phyloP scores from a whole-genome alignment of 2,113 vertebrate species.

The Bubo bubo region DNA sequence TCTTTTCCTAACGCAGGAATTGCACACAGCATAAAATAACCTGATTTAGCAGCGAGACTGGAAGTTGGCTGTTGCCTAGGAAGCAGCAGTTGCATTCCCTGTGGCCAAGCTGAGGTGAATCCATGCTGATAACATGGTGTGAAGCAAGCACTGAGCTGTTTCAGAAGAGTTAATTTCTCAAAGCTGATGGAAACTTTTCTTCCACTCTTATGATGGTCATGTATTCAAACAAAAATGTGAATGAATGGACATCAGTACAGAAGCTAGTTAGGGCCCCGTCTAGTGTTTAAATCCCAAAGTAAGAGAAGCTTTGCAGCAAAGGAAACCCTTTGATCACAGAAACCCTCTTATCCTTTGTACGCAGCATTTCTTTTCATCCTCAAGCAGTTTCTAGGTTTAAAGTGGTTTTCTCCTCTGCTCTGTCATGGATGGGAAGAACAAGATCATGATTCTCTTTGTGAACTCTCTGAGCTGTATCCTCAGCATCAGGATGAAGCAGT shows the following conservation, averaged over 20 bases:
- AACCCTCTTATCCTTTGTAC: not conserved
- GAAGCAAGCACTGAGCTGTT: not conserved
- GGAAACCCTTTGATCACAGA: not conserved
- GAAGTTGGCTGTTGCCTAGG: not conserved
- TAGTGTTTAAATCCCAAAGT: not conserved
- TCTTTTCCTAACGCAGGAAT: not conserved
- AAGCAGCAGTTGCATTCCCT: not conserved
- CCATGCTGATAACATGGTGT: not conserved
- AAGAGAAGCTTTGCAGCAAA: not conserved
- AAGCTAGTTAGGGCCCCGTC: not conserved
- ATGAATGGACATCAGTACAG: not conserved
- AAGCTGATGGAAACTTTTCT: not conserved
- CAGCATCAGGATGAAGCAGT: not conserved
- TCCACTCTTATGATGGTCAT: accelerated
- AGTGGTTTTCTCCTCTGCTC: not conserved
- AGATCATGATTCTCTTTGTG: not conserved
- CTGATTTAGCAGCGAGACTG: not conserved
- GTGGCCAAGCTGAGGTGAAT: not conserved
- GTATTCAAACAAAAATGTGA: not conserved
- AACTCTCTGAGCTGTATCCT: not conserved
- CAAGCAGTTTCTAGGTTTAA: not conserved
- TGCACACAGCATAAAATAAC: not conserved
- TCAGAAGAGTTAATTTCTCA: not conserved
- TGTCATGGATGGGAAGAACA: not conserved
- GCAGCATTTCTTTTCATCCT: not conserved